A percentile compares a stretch with the other conserved stretches of the same genome.
Evolutionary conservation across 2,888 invertebrate genomes (phyloP).

Genomic region (Auanema freiburgensis): DNA sequence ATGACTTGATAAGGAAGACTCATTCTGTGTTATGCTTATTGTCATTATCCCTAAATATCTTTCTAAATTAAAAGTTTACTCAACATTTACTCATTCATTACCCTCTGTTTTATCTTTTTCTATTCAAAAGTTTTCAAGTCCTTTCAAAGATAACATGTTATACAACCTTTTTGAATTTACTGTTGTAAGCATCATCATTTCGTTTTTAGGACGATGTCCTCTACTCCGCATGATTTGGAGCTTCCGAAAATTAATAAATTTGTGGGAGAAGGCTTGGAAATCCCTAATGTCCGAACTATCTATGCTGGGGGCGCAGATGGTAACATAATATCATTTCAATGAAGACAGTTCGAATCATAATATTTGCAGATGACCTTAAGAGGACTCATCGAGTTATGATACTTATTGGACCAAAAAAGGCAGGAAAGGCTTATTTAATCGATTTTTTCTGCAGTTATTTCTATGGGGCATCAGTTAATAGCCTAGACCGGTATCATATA

Average conservation of each 20-base stretch:
- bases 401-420: conserved; percentile 40
- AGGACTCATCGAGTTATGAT: conserved; percentile 44
- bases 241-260: conserved; percentile 31
- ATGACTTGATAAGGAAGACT: too few relatives aligned
- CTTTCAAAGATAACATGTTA: too few relatives aligned
- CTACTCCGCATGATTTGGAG: conserved; percentile 9
- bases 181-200: background rate
- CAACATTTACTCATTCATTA: too few relatives aligned
- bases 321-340: conserved; percentile 10
- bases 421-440: conserved; percentile 45
- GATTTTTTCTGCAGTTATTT: conserved; percentile 54
- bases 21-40: too few relatives aligned
- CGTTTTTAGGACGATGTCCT: conserved; percentile 16
- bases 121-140: too few relatives aligned
- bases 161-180: too few relatives aligned
- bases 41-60: too few relatives aligned
- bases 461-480: conserved; percentile 38
- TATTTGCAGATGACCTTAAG: conserved; percentile 28
- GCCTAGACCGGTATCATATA: conserved; percentile 39
- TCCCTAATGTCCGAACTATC: conserved; percentile 41
- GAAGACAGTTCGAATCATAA: conserved; percentile 8
- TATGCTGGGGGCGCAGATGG: conserved; percentile 47
- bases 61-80: too few relatives aligned
- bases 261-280: conserved; percentile 47
- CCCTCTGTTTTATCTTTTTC: too few relatives aligned